Percentiles rank a stretch among this genome's conserved stretches.
These are phyloP conservation scores for Troilus luridus DNA, from an alignment of 2,888 invertebrate genomes.

Conservation along the genomic window DNA sequence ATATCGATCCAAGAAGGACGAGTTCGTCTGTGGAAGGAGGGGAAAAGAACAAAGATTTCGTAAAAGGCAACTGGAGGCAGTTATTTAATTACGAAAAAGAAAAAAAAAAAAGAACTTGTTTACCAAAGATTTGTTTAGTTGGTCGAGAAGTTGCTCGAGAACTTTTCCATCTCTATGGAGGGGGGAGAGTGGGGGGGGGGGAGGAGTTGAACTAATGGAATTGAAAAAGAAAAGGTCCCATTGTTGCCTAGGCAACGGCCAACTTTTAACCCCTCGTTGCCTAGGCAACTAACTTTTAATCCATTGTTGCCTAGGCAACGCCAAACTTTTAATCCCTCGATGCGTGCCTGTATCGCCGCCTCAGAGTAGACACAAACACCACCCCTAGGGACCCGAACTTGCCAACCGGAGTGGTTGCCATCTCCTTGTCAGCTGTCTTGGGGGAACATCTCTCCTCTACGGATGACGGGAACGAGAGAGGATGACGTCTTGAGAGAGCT, in stretches of 20 bases:
- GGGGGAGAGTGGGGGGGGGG: too few relatives aligned
- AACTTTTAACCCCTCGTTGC: background rate
- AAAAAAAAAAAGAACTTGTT: background rate
- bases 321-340: background rate
- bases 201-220: background rate
- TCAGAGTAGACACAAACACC: background rate
- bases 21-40: too few relatives aligned
- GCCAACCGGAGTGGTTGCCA: background rate
- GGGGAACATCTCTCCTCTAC: background rate
- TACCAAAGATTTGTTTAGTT: constrained; percentile 8
- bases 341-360: background rate
- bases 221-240: background rate
- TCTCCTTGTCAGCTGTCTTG: background rate
- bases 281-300: background rate
- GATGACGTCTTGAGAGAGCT: background rate
- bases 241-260: background rate
- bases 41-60: background rate
- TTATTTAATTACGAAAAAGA: constrained; percentile 15
- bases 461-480: too few relatives aligned
- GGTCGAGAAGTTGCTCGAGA: background rate
- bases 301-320: background rate
- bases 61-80: background rate
- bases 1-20: background rate
- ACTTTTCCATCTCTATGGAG: background rate
- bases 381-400: background rate